Conservation (phyloP, 2,797 vertebrate genomes). For the Karalla daura region DNA sequence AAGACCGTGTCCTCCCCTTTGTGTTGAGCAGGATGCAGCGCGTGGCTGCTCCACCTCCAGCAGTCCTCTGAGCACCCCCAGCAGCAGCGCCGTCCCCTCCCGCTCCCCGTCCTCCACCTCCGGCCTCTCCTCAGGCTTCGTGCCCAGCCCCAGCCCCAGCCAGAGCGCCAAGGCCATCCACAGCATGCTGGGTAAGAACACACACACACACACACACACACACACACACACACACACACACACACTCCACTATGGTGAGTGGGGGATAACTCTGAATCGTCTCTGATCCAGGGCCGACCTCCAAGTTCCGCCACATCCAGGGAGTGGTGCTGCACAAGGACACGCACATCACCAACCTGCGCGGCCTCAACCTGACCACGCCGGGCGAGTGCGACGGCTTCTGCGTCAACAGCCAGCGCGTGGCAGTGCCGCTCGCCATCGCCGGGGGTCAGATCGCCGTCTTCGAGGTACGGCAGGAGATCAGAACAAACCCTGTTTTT, state of each 20-base stretch:
- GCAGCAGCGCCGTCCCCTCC: constrained; percentile 82
- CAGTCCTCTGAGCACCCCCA: constrained; percentile 88
- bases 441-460: constrained; percentile 92
- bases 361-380: constrained; percentile 92
- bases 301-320: constrained; percentile 92
- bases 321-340: constrained; percentile 89
- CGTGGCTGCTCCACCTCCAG: constrained; percentile 86
- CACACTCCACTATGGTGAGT: background rate
- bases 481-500: background rate
- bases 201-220: constrained; percentile 1
- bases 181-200: constrained; percentile 88
- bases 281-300: constrained; percentile 87
- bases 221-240: background rate
- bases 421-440: constrained; percentile 90
- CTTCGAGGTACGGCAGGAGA: constrained; percentile 85
- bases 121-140: constrained; percentile 88
- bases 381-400: constrained; percentile 95
- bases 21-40: constrained; percentile 67
- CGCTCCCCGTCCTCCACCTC: constrained; percentile 89
- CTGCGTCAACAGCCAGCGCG: constrained; percentile 85
- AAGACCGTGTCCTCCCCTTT: too few species aligned
- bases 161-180: constrained; percentile 88
- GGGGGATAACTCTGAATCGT: background rate
- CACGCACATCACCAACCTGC: constrained; percentile 94
- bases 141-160: constrained; percentile 88